These are phyloP conservation scores for Apotomis capreana DNA, from an alignment of 2,888 invertebrate genomes.

Conservation along the genomic window DNA sequence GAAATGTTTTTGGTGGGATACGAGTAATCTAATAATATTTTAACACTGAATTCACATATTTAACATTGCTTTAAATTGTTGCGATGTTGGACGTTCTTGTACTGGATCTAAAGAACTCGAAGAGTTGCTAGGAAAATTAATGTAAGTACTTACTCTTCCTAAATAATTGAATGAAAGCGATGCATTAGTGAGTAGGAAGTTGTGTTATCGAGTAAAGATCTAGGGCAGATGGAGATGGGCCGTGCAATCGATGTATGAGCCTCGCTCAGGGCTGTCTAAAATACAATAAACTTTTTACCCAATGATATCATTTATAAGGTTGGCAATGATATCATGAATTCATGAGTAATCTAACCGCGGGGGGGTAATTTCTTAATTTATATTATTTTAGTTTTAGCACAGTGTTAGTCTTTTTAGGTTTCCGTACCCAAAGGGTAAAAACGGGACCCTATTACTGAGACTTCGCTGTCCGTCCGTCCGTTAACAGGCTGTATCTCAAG, in stretches of 20 bases:
- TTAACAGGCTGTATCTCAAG: too few relatives aligned
- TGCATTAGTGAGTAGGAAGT: conserved; percentile 62
- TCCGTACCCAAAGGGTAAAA: too few relatives aligned
- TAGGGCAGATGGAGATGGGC: conserved; percentile 58
- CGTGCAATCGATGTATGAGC: conserved; percentile 55
- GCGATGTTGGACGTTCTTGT: background rate
- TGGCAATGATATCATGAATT: background rate
- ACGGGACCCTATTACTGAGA: too few relatives aligned
- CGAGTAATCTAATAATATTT: too few relatives aligned
- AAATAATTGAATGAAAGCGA: conserved; percentile 41
- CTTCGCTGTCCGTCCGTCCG: too few relatives aligned
- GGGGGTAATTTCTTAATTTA: too few relatives aligned
- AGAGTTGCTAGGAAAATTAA: background rate
- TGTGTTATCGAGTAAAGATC: conserved; percentile 58
- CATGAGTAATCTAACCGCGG: too few relatives aligned
- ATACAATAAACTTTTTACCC: too few relatives aligned
- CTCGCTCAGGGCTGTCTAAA: conserved; percentile 24
- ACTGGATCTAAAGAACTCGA: background rate
- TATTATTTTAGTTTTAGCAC: too few relatives aligned
- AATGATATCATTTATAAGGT: background rate
- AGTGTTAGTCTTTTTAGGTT: too few relatives aligned
- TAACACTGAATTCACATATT: too few relatives aligned
- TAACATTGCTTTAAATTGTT: background rate
- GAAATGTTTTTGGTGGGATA: background rate
- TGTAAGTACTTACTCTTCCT: conserved; percentile 1